Base-by-base conservation (phyloP, 2,797 vertebrate species). In the Tolypeutes matacus region DNA sequence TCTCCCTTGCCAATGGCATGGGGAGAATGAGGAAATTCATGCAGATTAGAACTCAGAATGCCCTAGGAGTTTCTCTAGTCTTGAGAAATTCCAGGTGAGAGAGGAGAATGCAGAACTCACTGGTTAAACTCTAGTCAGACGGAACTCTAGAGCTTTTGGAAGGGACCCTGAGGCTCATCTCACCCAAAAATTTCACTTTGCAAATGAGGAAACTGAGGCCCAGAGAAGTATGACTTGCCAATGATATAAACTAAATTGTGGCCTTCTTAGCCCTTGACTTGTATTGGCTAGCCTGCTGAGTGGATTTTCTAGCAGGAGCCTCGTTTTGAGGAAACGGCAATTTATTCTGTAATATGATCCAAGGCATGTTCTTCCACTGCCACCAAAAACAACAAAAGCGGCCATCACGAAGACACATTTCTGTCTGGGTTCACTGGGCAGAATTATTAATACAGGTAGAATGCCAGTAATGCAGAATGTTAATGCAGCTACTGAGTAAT, bases 371-470 rank as follows among this genome's bases (percentile, higher is more conserved):
- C 49, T 65, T 70, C 64, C 27, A 49, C 60, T 56, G 36, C 4
- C 29, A 60, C 29, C 42, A 8, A 4, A 65, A 58, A 46, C 18
- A 36, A 58, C 23, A n/a, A 42, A 49, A 69, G 39, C 42, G 75
- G 2, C 12, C 15, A 20, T 70, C 51, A 34, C 15, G 23, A 62
- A 86, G 25, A 77, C 67, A 18, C 14, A 65, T 70, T 90, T 96
- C 46, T 92, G 8, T 86, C 27, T 87, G 29, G 69, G 67, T 53
- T 90, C n/a, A 58, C 21, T 58, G 53, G 46, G 46, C 72, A 95
- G 81, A 96, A 91, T 93, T 96, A 93, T 81, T 86, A 86, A 85
- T 36, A 39, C 34, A 76, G 77, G 53, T 90, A 70, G 72, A 87
- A 67, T 86, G 67, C 62, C 86, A 96, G 72, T 78, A 91, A 89